These are phyloP conservation scores for Larimichthys crocea DNA, from an alignment of 2,113 vertebrate species.

Conservation along the genomic window DNA sequence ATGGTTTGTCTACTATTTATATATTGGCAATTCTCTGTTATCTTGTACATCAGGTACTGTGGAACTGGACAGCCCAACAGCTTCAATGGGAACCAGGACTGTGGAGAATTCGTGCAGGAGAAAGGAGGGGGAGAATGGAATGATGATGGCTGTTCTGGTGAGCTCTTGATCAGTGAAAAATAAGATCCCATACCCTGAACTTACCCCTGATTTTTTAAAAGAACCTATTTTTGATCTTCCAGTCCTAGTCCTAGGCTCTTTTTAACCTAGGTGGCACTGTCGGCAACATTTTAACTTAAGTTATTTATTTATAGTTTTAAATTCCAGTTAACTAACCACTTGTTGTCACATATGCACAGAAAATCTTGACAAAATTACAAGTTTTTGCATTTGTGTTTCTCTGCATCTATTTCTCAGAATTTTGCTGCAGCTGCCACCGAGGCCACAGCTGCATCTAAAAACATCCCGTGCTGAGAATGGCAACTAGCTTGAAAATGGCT, in stretches of 20 bases:
- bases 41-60: slow-evolving; percentile 45
- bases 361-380: background rate
- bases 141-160: slow-evolving; percentile 29
- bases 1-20: background rate
- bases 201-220: too few relatives aligned
- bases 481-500: background rate
- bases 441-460: slow-evolving; percentile 8
- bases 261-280: too few relatives aligned
- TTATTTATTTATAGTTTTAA: too few relatives aligned
- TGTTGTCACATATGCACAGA: too few relatives aligned
- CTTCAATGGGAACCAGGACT: slow-evolving; percentile 50
- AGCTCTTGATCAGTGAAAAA: slow-evolving; percentile 60
- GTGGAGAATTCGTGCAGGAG: slow-evolving; percentile 28
- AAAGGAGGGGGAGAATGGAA: slow-evolving; percentile 31
- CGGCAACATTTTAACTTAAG: too few relatives aligned
- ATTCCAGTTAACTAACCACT: too few relatives aligned
- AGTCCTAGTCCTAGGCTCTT: too few relatives aligned
- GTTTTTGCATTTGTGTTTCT: background rate
- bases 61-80: slow-evolving; percentile 48
- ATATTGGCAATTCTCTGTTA: background rate
- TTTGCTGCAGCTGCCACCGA: slow-evolving; percentile 18
- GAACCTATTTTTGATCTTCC: too few relatives aligned
- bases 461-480: too few relatives aligned
- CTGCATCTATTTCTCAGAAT: slow-evolving; percentile 1
- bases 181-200: background rate